Conservation (phyloP, 2,113 vertebrate species). For the Syngnathus typhle region DNA sequence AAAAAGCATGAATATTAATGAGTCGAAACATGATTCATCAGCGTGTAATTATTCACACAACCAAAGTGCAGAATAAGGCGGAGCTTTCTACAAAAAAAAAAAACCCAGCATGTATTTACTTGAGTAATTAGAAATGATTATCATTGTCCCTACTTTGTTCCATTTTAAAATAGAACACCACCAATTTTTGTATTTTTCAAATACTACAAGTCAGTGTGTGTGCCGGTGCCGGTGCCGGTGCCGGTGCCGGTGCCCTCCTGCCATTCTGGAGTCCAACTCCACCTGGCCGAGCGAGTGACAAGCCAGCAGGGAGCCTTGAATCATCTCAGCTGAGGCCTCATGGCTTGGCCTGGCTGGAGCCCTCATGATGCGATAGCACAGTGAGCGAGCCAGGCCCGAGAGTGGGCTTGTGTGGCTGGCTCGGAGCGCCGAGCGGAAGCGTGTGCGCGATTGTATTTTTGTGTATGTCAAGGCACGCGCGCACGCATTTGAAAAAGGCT, state of each 20-base stretch:
- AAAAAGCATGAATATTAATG: constrained; percentile 61
- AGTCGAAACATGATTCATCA: constrained; percentile 61
- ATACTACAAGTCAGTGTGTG: constrained; percentile 10
- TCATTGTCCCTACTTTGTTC: background rate
- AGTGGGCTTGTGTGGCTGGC: constrained; percentile 41
- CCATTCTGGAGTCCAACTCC: constrained; percentile 55
- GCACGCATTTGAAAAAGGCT: constrained; percentile 25
- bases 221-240: constrained; percentile 12
- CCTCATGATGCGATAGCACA: constrained; percentile 69
- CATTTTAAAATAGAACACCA: no score
- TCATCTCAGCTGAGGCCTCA: constrained; percentile 71
- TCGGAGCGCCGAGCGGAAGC: constrained; percentile 5
- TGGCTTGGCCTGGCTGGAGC: constrained; percentile 69
- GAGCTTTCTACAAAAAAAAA: constrained; percentile 20
- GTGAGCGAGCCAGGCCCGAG: constrained; percentile 66
- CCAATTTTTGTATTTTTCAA: background rate
- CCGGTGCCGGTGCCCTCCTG: constrained; percentile 35
- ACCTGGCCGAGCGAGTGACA: constrained; percentile 62
- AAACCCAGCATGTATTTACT: background rate
- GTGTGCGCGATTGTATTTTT: constrained; percentile 9
- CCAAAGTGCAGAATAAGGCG: constrained; percentile 39
- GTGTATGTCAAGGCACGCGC: constrained; percentile 21
- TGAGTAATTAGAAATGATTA: no score
- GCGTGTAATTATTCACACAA: constrained; percentile 55
- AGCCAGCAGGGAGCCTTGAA: constrained; percentile 69